Evolutionary conservation across 2,888 invertebrate species (phyloP).

Genomic region (Scaptodrosophila latifasciaeformis): DNA sequence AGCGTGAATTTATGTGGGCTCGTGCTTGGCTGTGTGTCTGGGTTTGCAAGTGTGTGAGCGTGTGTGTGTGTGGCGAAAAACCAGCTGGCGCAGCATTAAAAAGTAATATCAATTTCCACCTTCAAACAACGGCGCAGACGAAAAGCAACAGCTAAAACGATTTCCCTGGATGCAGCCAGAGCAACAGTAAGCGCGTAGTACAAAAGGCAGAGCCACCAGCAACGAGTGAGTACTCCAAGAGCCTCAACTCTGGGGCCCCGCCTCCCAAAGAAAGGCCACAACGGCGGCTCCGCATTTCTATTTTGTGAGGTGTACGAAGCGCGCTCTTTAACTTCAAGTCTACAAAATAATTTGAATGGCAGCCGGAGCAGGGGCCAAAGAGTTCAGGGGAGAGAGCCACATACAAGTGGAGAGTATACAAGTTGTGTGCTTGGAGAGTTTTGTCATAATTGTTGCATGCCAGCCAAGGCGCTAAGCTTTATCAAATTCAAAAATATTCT

Average conservation of each 20-base stretch:
- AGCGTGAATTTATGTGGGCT: slow-evolving; percentile 1
- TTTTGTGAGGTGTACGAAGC: slow-evolving; percentile 62
- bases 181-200: too few species aligned
- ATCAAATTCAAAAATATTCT: neutral
- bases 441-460: slow-evolving; percentile 61
- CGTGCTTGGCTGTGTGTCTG: neutral
- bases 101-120: slow-evolving; percentile 69
- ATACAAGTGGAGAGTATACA: slow-evolving; percentile 50
- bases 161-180: slow-evolving; percentile 63
- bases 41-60: neutral
- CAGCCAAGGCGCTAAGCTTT: slow-evolving; percentile 23
- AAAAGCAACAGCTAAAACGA: slow-evolving; percentile 65
- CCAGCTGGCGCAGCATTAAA: slow-evolving; percentile 67
- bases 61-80: slow-evolving; percentile 20
- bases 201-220: too few species aligned
- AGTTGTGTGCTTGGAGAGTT: slow-evolving; percentile 28
- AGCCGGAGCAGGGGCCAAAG: neutral
- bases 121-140: slow-evolving; percentile 44
- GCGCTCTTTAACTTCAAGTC: slow-evolving; percentile 47
- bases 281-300: slow-evolving; percentile 50
- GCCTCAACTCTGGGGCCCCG: slow-evolving; percentile 43
- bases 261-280: slow-evolving; percentile 28
- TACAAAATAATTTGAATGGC: slow-evolving; percentile 27
- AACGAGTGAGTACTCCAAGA: too few species aligned
- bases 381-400: slow-evolving; percentile 8